These are phyloP conservation scores for Chromoteleia sp. DNA, from an alignment of 2,888 invertebrate genomes.

Conservation along the genomic window DNA sequence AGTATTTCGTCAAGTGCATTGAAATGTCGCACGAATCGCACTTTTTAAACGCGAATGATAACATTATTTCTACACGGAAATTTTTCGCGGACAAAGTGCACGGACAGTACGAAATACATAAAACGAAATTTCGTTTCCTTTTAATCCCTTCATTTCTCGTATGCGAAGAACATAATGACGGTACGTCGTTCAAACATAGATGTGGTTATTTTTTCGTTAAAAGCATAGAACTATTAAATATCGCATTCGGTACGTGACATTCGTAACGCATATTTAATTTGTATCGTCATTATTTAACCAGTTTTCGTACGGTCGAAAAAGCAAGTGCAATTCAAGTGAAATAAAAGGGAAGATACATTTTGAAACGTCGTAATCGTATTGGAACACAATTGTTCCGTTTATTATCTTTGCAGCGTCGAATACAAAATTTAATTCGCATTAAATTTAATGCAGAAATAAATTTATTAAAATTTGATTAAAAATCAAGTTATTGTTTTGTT, in stretches of 20 bases:
- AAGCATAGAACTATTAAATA: conserved; percentile 11
- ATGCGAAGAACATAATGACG: conserved; percentile 5
- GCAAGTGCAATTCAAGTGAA: background rate
- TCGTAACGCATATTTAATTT: conserved; percentile 13
- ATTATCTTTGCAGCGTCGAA: background rate
- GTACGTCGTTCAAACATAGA: conserved; percentile 6
- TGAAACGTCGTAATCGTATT: background rate
- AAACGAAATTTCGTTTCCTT: conserved; percentile 5
- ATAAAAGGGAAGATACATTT: background rate
- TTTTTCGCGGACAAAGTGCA: conserved; percentile 5
- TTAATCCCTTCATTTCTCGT: conserved; percentile 10
- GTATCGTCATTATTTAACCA: conserved; percentile 27
- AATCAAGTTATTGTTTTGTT: too few relatives aligned
- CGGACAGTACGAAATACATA: background rate
- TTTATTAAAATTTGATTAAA: too few relatives aligned
- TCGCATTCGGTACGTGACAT: conserved; percentile 7
- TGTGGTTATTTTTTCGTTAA: background rate
- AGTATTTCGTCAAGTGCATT: background rate
- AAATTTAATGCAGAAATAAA: background rate
- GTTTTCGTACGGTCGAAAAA: background rate
- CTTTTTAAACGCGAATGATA: background rate
- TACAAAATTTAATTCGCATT: background rate
- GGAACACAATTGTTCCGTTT: background rate
- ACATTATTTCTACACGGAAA: background rate
- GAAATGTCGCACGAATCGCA: background rate